Conservation (phyloP, 2,113 vertebrate genomes). For the Abramis brama region DNA sequence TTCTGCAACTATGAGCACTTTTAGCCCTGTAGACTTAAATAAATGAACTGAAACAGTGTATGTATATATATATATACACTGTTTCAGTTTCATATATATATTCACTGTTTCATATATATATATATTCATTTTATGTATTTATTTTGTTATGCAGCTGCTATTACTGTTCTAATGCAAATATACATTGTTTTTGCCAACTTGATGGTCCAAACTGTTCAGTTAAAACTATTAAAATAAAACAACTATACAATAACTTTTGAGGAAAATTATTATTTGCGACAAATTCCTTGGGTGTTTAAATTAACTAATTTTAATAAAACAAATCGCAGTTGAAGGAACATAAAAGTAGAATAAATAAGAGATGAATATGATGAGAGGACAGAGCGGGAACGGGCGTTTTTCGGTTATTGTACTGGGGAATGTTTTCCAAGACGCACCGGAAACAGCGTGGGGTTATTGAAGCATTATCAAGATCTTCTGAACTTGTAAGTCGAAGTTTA, state of each 20-base stretch:
- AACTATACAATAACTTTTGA: no score
- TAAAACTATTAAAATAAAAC: no score
- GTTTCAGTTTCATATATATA: no score
- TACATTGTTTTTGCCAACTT: background rate
- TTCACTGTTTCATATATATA: background rate
- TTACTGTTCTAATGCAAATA: background rate
- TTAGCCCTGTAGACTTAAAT: no score
- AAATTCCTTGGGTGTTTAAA: no score
- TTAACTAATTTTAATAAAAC: no score
- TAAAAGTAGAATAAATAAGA: background rate
- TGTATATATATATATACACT: background rate
- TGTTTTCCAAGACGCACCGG: constrained; percentile 65
- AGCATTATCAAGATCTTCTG: background rate
- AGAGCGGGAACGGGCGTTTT: background rate
- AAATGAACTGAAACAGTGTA: background rate
- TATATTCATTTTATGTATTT: background rate
- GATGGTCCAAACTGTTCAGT: no score
- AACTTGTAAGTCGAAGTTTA: constrained; percentile 22
- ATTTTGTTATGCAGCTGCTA: background rate
- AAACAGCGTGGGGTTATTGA: constrained; percentile 65
- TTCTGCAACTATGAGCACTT: background rate
- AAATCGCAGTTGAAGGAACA: background rate
- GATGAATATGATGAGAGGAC: background rate
- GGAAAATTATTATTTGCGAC: no score
- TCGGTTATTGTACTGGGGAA: constrained; percentile 18